Evolutionary conservation across 2,797 vertebrate species (phyloP).

Genomic region (Arrhamphus sclerolepis): DNA sequence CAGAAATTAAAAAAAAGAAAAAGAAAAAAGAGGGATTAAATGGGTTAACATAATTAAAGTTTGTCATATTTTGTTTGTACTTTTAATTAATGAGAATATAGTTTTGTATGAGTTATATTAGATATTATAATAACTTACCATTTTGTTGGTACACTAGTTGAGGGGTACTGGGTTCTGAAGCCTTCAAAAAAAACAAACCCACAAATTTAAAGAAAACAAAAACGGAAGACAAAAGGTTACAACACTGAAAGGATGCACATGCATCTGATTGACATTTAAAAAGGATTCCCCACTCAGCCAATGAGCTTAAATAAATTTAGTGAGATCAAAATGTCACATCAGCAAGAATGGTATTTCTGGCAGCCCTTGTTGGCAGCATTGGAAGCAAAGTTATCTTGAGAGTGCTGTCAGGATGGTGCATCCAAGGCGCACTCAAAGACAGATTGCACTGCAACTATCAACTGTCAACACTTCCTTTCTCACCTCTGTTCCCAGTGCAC

Average conservation of each 20-base stretch:
- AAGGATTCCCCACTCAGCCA: slow-evolving; percentile 21
- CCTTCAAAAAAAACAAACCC: slow-evolving; percentile 68
- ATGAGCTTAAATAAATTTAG: slow-evolving; percentile 43
- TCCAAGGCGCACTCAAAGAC: slow-evolving; percentile 6
- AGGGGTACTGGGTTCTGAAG: slow-evolving; percentile 80
- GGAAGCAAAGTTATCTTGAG: slow-evolving; percentile 49
- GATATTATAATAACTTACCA: slow-evolving; percentile 75
- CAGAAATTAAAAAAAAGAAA: too few species aligned
- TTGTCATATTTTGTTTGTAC: not conserved
- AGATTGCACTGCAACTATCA: slow-evolving; percentile 28
- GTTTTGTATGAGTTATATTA: not conserved
- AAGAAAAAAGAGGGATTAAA: too few species aligned
- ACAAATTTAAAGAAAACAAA: not conserved
- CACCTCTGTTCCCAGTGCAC: slow-evolving; percentile 71
- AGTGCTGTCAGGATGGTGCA: slow-evolving; percentile 34
- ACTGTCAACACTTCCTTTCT: slow-evolving; percentile 46
- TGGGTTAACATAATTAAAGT: too few species aligned
- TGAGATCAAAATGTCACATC: slow-evolving; percentile 46
- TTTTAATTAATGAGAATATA: not conserved
- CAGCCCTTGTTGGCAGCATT: slow-evolving; percentile 30
- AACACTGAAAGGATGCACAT: slow-evolving; percentile 3
- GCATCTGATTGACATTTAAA: slow-evolving; percentile 1
- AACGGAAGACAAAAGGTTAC: slow-evolving; percentile 6
- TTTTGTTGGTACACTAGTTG: slow-evolving; percentile 94
- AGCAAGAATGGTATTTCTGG: slow-evolving; percentile 45